phyloP scores from a whole-genome alignment of 2,888 invertebrate species.

The Quadriops clusia region DNA sequence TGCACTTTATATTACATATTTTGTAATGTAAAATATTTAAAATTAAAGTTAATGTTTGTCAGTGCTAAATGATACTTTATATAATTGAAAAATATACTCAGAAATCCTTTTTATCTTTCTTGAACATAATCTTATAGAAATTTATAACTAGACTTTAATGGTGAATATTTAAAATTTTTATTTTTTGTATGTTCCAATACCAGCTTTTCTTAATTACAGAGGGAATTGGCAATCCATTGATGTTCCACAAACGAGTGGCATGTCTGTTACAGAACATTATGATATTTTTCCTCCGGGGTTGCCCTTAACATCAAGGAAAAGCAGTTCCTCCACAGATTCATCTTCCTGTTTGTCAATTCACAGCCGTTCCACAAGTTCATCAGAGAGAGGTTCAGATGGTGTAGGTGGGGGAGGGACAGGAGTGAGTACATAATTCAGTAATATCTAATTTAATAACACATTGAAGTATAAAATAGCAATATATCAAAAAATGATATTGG shows the following conservation, averaged over 20 bases:
- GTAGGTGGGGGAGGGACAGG: constrained; percentile 35
- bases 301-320: constrained; percentile 43
- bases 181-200: constrained; percentile 2
- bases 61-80: too few species aligned
- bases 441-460: constrained; percentile 2
- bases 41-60: too few species aligned
- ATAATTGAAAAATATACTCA: too few species aligned
- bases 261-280: constrained; percentile 34
- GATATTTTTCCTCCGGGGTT: constrained; percentile 35
- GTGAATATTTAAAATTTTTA: neutral
- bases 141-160: neutral
- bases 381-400: constrained; percentile 36
- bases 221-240: constrained; percentile 36
- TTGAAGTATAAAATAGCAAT: too few species aligned
- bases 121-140: constrained; percentile 1
- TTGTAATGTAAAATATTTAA: too few species aligned
- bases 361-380: constrained; percentile 42
- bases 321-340: constrained; percentile 49
- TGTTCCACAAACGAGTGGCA: constrained; percentile 31
- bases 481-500: too few species aligned
- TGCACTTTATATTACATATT: too few species aligned
- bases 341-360: constrained; percentile 46
- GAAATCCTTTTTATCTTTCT: too few species aligned
- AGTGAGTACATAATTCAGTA: neutral
- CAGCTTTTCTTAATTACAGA: constrained; percentile 21